These are phyloP conservation scores for Sabatieria punctata DNA, from an alignment of 2,888 invertebrate species.

Conservation along the genomic window DNA sequence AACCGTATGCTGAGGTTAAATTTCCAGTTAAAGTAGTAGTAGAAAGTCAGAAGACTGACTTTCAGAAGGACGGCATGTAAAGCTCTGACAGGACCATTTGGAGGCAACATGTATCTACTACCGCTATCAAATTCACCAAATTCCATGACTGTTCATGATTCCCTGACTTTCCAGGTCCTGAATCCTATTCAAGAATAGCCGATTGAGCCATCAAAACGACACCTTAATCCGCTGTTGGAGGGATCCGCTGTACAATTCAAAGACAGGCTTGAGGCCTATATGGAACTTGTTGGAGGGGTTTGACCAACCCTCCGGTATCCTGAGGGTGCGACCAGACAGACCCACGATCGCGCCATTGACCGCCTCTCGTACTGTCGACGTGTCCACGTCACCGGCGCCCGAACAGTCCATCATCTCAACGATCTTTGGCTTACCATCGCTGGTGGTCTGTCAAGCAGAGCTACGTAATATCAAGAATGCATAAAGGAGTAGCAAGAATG, in stretches of 20 bases:
- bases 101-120: too few relatives aligned
- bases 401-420: constrained; percentile 86
- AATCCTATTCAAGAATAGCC: neutral
- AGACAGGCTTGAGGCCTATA: constrained; percentile 66
- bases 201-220: constrained; percentile 8
- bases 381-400: constrained; percentile 91
- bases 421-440: constrained; percentile 74
- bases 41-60: too few relatives aligned
- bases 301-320: constrained; percentile 63
- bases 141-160: neutral
- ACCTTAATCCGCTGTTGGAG: constrained; percentile 54
- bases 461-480: too few relatives aligned
- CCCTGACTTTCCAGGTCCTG: too few relatives aligned
- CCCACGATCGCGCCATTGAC: constrained; percentile 59
- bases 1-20: too few relatives aligned
- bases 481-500: too few relatives aligned
- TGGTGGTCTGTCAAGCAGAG: constrained; percentile 70
- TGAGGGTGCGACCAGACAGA: constrained; percentile 48
- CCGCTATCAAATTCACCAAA: neutral
- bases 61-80: too few relatives aligned
- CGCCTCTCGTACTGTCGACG: constrained; percentile 51
- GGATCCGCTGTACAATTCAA: constrained; percentile 66
- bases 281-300: constrained; percentile 69
- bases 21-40: too few relatives aligned
- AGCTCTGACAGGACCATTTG: too few relatives aligned